phyloP scores from a whole-genome alignment of 2,888 invertebrate genomes.

The Torymus auratus region DNA sequence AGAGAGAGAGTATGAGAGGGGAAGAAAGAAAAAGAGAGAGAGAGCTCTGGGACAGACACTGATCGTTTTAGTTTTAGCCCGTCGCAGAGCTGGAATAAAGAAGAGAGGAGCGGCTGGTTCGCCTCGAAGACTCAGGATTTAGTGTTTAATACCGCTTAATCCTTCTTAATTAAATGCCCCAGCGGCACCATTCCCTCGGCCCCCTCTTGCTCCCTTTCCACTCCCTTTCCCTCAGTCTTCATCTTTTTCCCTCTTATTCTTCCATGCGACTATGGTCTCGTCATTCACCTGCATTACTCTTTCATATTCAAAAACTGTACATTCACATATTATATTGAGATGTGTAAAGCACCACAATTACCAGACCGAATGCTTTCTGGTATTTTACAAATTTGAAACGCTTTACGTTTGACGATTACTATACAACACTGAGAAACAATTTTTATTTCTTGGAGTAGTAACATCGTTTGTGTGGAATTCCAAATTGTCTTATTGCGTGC shows the following conservation, averaged over 20 bases:
- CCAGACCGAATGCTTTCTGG: too few relatives aligned
- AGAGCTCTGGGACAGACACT: slow-evolving; percentile 62
- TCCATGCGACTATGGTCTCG: slow-evolving; percentile 10
- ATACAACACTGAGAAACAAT: too few relatives aligned
- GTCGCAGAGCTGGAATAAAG: slow-evolving; percentile 59
- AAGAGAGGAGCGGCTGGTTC: slow-evolving; percentile 57
- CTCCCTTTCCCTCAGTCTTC: slow-evolving; percentile 2
- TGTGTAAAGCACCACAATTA: too few relatives aligned
- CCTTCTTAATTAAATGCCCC: slow-evolving; percentile 72
- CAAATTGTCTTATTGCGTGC: too few relatives aligned
- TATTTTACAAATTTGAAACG: too few relatives aligned
- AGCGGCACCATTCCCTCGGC: slow-evolving; percentile 55
- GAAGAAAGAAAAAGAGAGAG: slow-evolving; percentile 55
- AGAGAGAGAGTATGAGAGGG: slow-evolving; percentile 43
- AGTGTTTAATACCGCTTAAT: slow-evolving; percentile 69
- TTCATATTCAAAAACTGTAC: too few relatives aligned
- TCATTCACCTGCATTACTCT: too few relatives aligned
- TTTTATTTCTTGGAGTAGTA: too few relatives aligned
- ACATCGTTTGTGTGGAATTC: too few relatives aligned
- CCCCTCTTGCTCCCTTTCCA: slow-evolving; percentile 26
- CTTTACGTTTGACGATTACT: too few relatives aligned
- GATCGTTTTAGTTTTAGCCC: slow-evolving; percentile 66
- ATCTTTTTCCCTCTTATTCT: slow-evolving; percentile 17
- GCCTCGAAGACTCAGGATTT: slow-evolving; percentile 63
- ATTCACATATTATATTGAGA: too few relatives aligned